Evolutionary conservation across 2,888 invertebrate genomes (phyloP).

Genomic region (Coelogynopora nodosa): DNA sequence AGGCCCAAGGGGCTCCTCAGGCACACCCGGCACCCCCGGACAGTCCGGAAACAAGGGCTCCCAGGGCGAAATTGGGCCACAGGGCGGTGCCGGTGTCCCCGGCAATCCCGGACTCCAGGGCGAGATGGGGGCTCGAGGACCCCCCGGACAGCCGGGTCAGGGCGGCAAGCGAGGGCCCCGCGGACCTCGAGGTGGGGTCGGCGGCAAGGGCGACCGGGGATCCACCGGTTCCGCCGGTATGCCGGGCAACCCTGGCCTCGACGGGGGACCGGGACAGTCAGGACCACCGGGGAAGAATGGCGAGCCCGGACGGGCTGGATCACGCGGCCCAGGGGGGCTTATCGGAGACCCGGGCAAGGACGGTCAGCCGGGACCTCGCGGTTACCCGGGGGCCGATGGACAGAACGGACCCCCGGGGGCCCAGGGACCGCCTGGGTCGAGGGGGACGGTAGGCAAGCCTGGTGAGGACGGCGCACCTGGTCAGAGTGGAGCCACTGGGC

Average conservation of each 20-base stretch:
- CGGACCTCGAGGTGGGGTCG: neutral
- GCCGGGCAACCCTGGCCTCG: neutral
- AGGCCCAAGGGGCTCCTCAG: neutral
- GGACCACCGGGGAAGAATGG: neutral
- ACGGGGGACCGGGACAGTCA: neutral
- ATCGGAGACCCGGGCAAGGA: neutral
- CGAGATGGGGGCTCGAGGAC: neutral
- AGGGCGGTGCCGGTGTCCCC: neutral
- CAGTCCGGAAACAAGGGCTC: neutral
- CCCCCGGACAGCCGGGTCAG: neutral
- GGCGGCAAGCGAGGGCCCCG: neutral
- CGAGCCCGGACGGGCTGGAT: neutral
- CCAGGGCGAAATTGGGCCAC: constrained; percentile 1
- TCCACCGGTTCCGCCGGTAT: neutral
- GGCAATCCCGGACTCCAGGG: neutral
- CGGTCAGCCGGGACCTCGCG: neutral
- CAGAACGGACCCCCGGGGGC: neutral
- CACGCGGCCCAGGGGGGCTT: neutral
- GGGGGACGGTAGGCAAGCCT: neutral
- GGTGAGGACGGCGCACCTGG: neutral
- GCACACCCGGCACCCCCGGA: neutral
- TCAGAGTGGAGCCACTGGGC: neutral
- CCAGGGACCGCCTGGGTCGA: neutral
- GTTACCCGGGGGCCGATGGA: neutral
- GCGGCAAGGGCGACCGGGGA: neutral